Conservation (phyloP, 2,797 vertebrate species). For the Syngnathus acus region DNA sequence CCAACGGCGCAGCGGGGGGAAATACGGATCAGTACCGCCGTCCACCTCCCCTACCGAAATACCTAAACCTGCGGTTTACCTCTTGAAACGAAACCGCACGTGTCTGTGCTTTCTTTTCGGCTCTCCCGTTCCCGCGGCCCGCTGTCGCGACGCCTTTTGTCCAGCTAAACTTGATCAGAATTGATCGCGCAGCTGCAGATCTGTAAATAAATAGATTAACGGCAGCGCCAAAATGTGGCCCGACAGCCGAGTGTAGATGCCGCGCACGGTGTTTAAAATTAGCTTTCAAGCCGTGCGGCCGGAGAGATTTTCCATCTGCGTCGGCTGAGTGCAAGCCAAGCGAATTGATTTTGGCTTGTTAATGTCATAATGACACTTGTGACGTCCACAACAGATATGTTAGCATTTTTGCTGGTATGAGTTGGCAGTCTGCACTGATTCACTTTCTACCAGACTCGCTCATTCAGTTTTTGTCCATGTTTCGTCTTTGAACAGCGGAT, state of each 20-base stretch:
- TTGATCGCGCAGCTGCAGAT: slow-evolving; percentile 60
- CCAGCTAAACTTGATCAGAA: slow-evolving; percentile 53
- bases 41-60: slow-evolving; percentile 49
- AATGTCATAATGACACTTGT: slow-evolving; percentile 8
- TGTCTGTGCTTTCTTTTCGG: slow-evolving; percentile 34
- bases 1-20: slow-evolving; percentile 66
- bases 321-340: neutral
- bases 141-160: slow-evolving; percentile 30
- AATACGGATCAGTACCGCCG: slow-evolving; percentile 64
- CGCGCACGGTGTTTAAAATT: slow-evolving; percentile 10
- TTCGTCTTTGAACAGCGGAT: neutral
- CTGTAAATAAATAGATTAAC: slow-evolving; percentile 61
- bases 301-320: slow-evolving; percentile 9
- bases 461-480: neutral
- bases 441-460: neutral
- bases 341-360: slow-evolving; percentile 4
- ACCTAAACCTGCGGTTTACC: slow-evolving; percentile 65
- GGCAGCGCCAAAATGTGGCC: slow-evolving; percentile 17
- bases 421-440: neutral
- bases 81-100: slow-evolving; percentile 63
- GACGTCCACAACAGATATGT: slow-evolving; percentile 4
- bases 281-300: slow-evolving; percentile 17
- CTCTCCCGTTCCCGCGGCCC: slow-evolving; percentile 30
- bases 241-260: slow-evolving; percentile 27
- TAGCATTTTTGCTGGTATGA: neutral